phyloP scores from a whole-genome alignment of 2,113 vertebrate species.

The Antidorcas marsupialis region DNA sequence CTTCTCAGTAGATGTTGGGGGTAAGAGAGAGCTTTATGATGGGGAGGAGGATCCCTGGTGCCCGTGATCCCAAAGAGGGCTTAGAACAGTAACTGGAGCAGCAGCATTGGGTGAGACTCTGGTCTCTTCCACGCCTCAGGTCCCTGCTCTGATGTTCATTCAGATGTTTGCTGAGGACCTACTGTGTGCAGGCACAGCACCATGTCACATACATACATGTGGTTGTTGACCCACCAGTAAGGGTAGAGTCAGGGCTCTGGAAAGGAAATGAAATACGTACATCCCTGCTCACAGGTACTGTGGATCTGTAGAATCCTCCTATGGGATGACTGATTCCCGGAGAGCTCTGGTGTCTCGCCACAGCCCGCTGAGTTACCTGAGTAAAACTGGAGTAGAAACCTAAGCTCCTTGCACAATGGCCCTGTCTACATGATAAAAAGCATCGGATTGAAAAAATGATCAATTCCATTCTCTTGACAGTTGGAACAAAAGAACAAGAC shows the following conservation, averaged over 20 bases:
- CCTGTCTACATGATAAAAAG: conserved; percentile 17
- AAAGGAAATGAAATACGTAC: not conserved
- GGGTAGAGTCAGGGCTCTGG: not conserved
- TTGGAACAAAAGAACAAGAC: conserved; percentile 8
- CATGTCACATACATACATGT: not conserved
- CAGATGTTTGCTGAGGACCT: not conserved
- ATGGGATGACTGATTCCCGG: not conserved
- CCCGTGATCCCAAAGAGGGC: not conserved
- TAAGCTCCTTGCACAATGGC: not conserved
- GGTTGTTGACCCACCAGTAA: not conserved
- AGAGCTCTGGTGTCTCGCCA: not conserved
- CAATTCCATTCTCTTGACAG: not conserved
- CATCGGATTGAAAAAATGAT: not conserved
- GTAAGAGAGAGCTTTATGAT: not conserved
- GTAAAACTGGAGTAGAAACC: not conserved
- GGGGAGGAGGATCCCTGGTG: not conserved
- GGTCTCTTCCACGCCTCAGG: not conserved
- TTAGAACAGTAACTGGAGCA: not conserved
- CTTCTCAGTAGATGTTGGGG: not conserved
- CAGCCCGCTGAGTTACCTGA: not conserved
- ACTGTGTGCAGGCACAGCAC: not conserved
- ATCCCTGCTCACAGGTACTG: not conserved
- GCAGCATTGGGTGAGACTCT: not conserved
- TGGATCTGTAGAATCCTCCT: not conserved
- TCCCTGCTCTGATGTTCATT: not conserved